Evolutionary conservation across 2,888 invertebrate genomes (phyloP), one percentile per base, ranked within the genome.

Genomic region (Rapana venosa): DNA sequence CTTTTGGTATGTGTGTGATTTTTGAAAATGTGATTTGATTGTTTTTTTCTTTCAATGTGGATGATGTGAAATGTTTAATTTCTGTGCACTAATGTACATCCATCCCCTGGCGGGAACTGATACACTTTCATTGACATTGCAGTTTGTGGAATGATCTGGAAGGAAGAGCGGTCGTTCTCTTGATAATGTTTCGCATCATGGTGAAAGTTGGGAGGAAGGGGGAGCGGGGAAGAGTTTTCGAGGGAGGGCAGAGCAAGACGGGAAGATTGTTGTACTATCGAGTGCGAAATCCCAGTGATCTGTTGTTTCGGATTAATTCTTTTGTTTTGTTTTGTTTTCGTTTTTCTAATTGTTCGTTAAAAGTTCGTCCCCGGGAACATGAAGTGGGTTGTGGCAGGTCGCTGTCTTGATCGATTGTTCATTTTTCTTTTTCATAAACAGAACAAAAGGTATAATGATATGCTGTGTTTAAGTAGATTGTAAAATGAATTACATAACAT

Each of bases 101-200:
- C 32, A 86, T 86, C 86, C 86, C 86, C 86, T 86, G 86, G 86
- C 35, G 86, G 86, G 86, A 86, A 86, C 61, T 26, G 26, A 32
- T 66, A 35, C 66, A 61, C 85, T 83, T 58, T 58, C 66, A 83
- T 79, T 35, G 35, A 35, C 79, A 79, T 79, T 32, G n/a, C 26
- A 77, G n/a, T n/a, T n/a, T n/a, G n/a, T 15, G 77, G 32, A 32
- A 30, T 22, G 77, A 77, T 77, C 77, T n/a, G 15, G 26, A 26
- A 13, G 35, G 35, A 15, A 79, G 35, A 5, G 35, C 20, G 79
- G 79, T 17, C 1, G 47, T 47, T 47, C 47, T 47, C 47, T 2
- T 47, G 47, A 47, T 47, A n/a, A 26, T 74, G 74, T 13, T 74
- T 30, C n/a, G 74, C 22, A 74, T 74, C n/a, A 5, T 30, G 74